These are phyloP conservation scores for Micrasema minimum DNA, from an alignment of 1,140 invertebrate genomes.

Conservation along the genomic window DNA sequence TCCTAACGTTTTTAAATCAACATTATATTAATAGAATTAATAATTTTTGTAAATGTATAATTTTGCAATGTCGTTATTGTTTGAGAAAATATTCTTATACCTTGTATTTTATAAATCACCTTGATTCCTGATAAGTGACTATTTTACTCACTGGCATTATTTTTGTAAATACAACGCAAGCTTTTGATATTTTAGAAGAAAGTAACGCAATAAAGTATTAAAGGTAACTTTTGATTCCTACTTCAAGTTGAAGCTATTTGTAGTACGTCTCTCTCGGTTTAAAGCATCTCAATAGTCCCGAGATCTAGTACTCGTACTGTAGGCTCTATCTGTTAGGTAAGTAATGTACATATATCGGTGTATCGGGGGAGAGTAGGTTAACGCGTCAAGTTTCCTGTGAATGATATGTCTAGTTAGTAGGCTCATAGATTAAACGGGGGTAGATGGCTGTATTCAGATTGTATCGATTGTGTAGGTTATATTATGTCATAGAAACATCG, in stretches of 20 bases:
- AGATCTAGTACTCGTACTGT: constrained; percentile 9
- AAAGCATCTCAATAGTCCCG: constrained; percentile 11
- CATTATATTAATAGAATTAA: constrained; percentile 19
- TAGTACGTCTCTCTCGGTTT: constrained; percentile 14
- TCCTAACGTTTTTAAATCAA: constrained; percentile 23
- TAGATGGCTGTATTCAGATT: constrained; percentile 47
- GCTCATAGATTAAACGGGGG: constrained; percentile 50
- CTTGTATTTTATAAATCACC: constrained; percentile 31
- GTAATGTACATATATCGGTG: constrained; percentile 49
- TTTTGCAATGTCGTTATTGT: constrained; percentile 28
- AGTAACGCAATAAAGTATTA: constrained; percentile 28
- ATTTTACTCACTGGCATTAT: constrained; percentile 27
- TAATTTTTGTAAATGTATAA: constrained; percentile 16
- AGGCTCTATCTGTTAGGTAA: constrained; percentile 34
- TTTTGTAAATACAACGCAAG: constrained; percentile 33
- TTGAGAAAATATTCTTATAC: constrained; percentile 43
- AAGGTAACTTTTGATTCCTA: constrained; percentile 39
- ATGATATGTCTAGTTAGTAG: constrained; percentile 36
- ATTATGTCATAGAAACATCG: constrained; percentile 45
- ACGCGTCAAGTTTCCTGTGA: constrained; percentile 42
- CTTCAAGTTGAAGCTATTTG: constrained; percentile 36
- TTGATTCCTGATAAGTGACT: constrained; percentile 38
- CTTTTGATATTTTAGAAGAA: constrained; percentile 36
- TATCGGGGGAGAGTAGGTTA: constrained; percentile 36
- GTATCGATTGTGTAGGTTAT: constrained; percentile 46